Conservation (phyloP, 2,113 vertebrate species). For the Smithornis capensis region DNA sequence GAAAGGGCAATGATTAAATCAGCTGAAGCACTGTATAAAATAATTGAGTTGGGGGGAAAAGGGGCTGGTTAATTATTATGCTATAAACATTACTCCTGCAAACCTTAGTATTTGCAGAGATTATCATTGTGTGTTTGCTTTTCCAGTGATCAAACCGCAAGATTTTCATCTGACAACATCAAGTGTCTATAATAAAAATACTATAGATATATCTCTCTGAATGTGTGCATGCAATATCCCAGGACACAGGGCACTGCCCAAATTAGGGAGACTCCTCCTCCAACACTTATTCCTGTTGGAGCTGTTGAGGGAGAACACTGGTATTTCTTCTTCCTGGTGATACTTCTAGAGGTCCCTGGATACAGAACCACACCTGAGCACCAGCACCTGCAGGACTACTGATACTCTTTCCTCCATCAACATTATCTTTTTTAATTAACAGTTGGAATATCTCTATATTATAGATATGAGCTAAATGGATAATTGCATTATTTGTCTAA, state of each 20-base stretch:
- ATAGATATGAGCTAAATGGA: background rate
- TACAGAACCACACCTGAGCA: background rate
- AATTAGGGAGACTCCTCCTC: background rate
- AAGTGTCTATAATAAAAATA: background rate
- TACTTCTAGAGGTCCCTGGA: background rate
- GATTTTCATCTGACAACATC: background rate
- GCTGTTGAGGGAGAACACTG: fast-evolving
- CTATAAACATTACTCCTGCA: background rate
- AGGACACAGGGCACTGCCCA: fast-evolving
- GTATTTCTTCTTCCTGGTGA: background rate
- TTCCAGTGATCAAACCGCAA: background rate
- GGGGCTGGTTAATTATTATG: background rate
- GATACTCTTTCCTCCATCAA: background rate
- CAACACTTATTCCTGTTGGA: background rate
- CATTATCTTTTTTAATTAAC: background rate
- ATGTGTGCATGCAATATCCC: fast-evolving
- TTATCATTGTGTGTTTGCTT: background rate
- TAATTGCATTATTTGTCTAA: background rate
- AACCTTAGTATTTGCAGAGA: background rate
- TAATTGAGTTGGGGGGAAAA: background rate
- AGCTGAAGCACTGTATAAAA: background rate
- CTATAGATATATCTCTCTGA: too few relatives aligned
- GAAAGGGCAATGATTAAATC: background rate
- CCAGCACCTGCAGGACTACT: background rate
- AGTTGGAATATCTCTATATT: background rate